A percentile compares a stretch with the other conserved stretches of the same genome.
Evolutionary conservation across 2,113 vertebrate genomes (phyloP).

Genomic region (Oreochromis niloticus): DNA sequence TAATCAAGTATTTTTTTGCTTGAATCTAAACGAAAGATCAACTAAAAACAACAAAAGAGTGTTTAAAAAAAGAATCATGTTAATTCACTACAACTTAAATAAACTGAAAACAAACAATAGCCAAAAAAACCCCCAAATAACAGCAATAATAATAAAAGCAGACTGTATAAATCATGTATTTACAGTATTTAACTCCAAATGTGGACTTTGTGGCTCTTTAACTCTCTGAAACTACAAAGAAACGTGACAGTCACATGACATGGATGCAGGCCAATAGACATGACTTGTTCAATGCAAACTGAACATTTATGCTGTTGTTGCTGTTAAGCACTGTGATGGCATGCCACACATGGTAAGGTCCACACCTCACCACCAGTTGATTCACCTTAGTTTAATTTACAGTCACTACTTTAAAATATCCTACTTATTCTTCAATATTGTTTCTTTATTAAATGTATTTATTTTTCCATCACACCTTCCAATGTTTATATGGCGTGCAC

Average conservation of each 20-base stretch:
- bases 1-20: background rate
- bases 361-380: no score
- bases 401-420: no score
- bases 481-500: no score
- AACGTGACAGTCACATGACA: background rate
- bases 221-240: background rate
- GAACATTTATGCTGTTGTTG: background rate
- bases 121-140: accelerated
- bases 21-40: background rate
- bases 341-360: no score
- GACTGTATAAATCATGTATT: background rate
- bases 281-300: background rate
- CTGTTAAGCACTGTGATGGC: no score
- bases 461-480: no score
- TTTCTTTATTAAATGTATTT: no score
- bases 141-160: background rate
- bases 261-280: background rate
- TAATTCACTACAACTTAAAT: background rate
- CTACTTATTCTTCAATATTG: no score
- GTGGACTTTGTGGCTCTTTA: background rate
- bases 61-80: background rate
- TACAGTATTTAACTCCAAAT: background rate
- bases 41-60: background rate
- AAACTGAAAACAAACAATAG: background rate
- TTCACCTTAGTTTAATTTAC: no score